These are phyloP conservation scores for Otolemur crassicaudatus DNA, from an alignment of 2,797 vertebrate genomes.

Conservation along the genomic window DNA sequence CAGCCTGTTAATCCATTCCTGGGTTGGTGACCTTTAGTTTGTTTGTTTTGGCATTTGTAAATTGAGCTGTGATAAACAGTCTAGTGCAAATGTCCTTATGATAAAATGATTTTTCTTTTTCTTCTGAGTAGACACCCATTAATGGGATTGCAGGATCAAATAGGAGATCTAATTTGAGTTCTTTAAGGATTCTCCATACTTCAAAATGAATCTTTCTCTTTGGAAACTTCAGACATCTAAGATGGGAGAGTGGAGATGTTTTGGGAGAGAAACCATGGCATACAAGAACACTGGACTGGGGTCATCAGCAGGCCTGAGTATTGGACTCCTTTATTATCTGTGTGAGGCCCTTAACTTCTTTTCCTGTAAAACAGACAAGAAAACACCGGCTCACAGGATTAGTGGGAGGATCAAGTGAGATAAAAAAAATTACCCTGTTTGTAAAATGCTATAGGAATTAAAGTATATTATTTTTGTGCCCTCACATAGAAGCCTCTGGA, in stretches of 20 bases:
- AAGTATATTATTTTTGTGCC: constrained; percentile 34
- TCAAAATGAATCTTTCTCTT: not conserved
- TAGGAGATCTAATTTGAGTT: too few species aligned
- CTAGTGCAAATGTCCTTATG: too few species aligned
- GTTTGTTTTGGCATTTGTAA: too few species aligned
- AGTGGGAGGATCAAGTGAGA: constrained; percentile 5
- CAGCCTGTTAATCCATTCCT: too few species aligned
- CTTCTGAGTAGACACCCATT: too few species aligned
- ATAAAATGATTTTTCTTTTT: too few species aligned
- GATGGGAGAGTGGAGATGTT: not conserved
- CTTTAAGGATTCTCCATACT: too few species aligned
- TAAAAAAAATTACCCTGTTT: constrained; percentile 57
- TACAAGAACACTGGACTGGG: not conserved
- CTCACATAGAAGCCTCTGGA: constrained; percentile 9
- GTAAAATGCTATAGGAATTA: constrained; percentile 59
- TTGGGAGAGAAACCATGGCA: not conserved
- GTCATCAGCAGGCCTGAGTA: not conserved
- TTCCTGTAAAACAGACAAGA: constrained; percentile 13
- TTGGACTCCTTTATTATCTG: not conserved
- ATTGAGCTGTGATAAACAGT: too few species aligned
- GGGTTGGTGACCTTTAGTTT: too few species aligned
- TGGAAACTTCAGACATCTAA: not conserved
- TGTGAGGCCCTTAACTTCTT: not conserved
- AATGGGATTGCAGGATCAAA: too few species aligned
- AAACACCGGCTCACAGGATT: constrained; percentile 12